A percentile compares a stretch with the other conserved stretches of the same genome.
These are phyloP conservation scores for Acrossocheilus wenchowensis DNA, from an alignment of 2,797 vertebrate species.

Conservation along the genomic window DNA sequence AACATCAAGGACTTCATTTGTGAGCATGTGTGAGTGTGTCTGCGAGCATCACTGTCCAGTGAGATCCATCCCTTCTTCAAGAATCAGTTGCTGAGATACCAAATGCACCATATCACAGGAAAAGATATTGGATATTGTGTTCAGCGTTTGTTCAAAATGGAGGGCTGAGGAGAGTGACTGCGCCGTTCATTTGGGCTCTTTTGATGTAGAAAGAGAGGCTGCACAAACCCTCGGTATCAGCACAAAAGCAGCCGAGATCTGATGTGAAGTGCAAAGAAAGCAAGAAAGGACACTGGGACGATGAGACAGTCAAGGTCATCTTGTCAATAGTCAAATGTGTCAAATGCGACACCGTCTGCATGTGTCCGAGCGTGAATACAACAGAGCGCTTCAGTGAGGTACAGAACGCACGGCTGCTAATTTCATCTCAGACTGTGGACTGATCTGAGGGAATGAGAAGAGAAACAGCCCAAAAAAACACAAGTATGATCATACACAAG, in stretches of 20 bases:
- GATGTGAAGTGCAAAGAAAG: conserved; percentile 22
- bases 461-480: not conserved
- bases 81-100: conserved; percentile 42
- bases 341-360: not conserved
- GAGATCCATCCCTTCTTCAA: conserved; percentile 16
- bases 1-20: not conserved
- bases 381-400: not conserved
- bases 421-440: conserved; percentile 20
- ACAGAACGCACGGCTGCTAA: not conserved
- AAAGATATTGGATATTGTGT: conserved; percentile 33
- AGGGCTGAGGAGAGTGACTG: not conserved
- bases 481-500: conserved; percentile 11
- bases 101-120: conserved; percentile 15
- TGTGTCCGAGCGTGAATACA: not conserved
- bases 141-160: not conserved
- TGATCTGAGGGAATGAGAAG: conserved; percentile 27
- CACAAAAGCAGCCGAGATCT: conserved; percentile 12
- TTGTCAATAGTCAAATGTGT: conserved; percentile 40
- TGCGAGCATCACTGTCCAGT: not conserved
- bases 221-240: conserved; percentile 17
- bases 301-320: conserved; percentile 40
- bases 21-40: not conserved
- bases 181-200: conserved; percentile 25
- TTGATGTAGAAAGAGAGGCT: conserved; percentile 22
- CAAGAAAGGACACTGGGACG: conserved; percentile 11